Base-by-base conservation (phyloP, 2,113 vertebrate species). In the Notothenia rossii region DNA sequence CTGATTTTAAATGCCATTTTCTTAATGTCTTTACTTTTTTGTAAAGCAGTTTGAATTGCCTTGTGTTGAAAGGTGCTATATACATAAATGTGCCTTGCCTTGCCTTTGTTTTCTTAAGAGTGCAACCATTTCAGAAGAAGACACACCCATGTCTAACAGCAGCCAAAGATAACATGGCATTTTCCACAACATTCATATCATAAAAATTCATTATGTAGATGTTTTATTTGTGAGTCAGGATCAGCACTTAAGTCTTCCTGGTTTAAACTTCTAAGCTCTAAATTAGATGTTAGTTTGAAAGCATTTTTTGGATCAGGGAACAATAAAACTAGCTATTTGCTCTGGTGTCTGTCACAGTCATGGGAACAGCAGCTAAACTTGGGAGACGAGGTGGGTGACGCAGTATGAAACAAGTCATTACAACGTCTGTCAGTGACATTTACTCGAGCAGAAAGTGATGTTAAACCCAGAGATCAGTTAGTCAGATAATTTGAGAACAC, bases 141-240 rank as follows among this genome's bases (percentile, higher is more conserved):
- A 76, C 86, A 71, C 92, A 66, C 88, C 86, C 78, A 46, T 20
- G 48, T 59, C 53, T 15, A 43, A 69, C 15, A 20, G 51, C 72
- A 75, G 64, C 61, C 71, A 79, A 75, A 51, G 61, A 81, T 62
- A 65, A 72, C 56, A 49, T 15, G 46, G 45, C 76, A 85, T 69
- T 79, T 78, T 83, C 59, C 77, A 64, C 5, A 50, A 17, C 55
- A 6, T 66, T 84, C 59, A 51, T 0, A 33, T 7, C 7, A 43
- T 72, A 67, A 63, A 62, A 25, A 20, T n/a, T 55, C 17, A 63
- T 58, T 33, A 3, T 60, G 29, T 7, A 65, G 18, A 51, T n/a
- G 4, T 36, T 72, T 56, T 48, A 15, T 49, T 22, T 46, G 10
- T 61, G 33, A 74, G 14, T 22, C 48, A 17, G 22, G 54, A 45